phyloP scores from a whole-genome alignment of 2,113 vertebrate genomes.

The Rissa tridactyla region DNA sequence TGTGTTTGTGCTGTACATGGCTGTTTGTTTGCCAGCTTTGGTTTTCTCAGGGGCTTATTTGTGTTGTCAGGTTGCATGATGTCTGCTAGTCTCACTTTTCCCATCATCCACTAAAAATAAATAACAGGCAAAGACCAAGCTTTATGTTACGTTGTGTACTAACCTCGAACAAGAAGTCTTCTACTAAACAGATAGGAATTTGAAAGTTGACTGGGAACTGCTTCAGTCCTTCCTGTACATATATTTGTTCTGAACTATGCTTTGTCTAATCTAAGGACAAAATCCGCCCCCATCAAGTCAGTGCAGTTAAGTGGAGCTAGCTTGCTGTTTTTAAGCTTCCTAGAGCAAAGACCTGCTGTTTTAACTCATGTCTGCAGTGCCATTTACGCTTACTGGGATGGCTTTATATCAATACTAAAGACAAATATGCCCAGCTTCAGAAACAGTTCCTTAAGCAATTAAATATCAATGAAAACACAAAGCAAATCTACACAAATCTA shows the following conservation, averaged over 20 bases:
- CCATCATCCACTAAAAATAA: not conserved
- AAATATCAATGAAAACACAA: not conserved
- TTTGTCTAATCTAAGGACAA: not conserved
- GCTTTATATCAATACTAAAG: not conserved
- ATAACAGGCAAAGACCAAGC: not conserved
- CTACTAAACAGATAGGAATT: not conserved
- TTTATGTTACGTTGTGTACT: not conserved
- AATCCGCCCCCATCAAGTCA: not conserved
- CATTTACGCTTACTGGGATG: not conserved
- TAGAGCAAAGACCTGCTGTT: not conserved
- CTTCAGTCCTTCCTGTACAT: not conserved
- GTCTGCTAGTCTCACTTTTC: not conserved
- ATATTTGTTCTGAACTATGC: not conserved
- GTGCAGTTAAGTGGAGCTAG: not conserved
- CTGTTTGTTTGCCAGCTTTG: not conserved
- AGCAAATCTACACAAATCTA: not conserved
- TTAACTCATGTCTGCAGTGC: not conserved
- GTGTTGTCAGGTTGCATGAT: not conserved
- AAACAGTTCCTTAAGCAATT: not conserved
- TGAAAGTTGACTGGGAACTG: not conserved
- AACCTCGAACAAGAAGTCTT: not conserved
- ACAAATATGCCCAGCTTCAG: not conserved
- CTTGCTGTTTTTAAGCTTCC: not conserved
- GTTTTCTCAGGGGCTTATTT: constrained; percentile 44
- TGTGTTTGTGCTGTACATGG: not conserved